Base-by-base conservation (phyloP, 1,140 invertebrate genomes). In the Thalassaphorura encarpata region DNA sequence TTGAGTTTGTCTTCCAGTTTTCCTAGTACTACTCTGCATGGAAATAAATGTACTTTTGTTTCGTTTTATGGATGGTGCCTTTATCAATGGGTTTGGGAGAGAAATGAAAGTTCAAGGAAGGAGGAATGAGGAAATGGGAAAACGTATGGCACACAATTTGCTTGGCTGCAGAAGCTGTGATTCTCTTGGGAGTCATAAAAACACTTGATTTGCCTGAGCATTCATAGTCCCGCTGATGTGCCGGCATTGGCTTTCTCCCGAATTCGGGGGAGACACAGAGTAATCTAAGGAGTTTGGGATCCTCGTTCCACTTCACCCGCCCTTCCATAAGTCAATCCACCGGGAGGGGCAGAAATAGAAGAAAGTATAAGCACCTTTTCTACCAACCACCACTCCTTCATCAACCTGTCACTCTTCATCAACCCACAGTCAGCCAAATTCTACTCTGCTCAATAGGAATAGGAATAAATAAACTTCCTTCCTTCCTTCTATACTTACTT, bases 111-210 rank as follows among this genome's bases (percentile, higher is more conserved):
- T 55, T 62, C 59, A 52, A 11, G 33, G n/a, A 36, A 11, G 11
- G 33, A 36, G n/a, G 11, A 62, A 59, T 56, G 45, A 51, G 46
- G 56, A 52, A 59, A 58, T 55, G 47, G 54, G 53, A 54, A 59
- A 62, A 58, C 54, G 53, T 56, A 62, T 62, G 61, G 56, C 56
- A 59, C 52, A 62, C 61, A 62, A 62, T 62, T 62, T 62, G 57
- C 56, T 62, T 52, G 52, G 53, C 52, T 52, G 41, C 33, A 11
- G 31, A 51, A 58, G 52, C 47, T 48, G 27, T 49, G 16, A 56
- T 62, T 50, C 61, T 59, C 56, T 21, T 29, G 56, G 61, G 61
- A 62, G 52, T 62, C 61, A 59, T 62, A 62, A 62, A 62, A 62
- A 56, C 56, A 62, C 56, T 62, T 59, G 61, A 62, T 62, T 62